A percentile compares a stretch with the other conserved stretches of the same genome.
Evolutionary conservation across 2,113 vertebrate genomes (phyloP).

Genomic region (Eptesicus fuscus): DNA sequence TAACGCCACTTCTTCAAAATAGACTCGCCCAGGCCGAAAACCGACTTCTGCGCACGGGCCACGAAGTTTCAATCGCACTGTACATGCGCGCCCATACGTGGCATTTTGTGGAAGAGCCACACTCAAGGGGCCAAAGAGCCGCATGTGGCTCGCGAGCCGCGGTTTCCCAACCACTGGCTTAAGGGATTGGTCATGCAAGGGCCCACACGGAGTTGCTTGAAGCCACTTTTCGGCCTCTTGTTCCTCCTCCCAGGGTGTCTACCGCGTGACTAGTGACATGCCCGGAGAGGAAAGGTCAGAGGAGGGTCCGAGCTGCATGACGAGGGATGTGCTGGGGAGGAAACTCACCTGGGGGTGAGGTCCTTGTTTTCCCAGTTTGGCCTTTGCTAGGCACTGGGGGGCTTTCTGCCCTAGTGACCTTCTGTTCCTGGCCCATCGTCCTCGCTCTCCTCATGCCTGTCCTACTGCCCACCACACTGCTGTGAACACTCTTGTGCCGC

Average conservation of each 20-base stretch:
- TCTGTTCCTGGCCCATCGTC: background rate
- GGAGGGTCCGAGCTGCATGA: background rate
- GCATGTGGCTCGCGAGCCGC: too few species aligned
- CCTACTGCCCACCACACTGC: background rate
- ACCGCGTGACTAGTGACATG: background rate
- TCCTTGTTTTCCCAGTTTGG: background rate
- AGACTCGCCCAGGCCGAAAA: too few species aligned
- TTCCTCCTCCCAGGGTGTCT: background rate
- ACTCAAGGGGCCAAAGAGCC: too few species aligned
- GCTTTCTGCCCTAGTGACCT: background rate
- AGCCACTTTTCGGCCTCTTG: background rate
- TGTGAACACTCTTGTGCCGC: background rate
- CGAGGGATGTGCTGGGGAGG: background rate
- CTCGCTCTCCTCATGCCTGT: background rate
- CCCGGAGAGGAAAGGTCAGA: background rate
- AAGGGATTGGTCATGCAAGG: background rate
- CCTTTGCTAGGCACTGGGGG: background rate
- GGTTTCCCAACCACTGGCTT: background rate
- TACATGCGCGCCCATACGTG: too few species aligned
- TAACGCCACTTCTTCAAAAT: too few species aligned
- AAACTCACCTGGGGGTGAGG: background rate
- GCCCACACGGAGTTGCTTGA: background rate
- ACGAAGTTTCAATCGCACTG: too few species aligned
- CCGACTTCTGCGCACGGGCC: too few species aligned
- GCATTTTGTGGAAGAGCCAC: too few species aligned